Evolutionary conservation across 1,140 invertebrate species (phyloP), one percentile per base, ranked within the genome.

Genomic region (Eriocheir sinensis): DNA sequence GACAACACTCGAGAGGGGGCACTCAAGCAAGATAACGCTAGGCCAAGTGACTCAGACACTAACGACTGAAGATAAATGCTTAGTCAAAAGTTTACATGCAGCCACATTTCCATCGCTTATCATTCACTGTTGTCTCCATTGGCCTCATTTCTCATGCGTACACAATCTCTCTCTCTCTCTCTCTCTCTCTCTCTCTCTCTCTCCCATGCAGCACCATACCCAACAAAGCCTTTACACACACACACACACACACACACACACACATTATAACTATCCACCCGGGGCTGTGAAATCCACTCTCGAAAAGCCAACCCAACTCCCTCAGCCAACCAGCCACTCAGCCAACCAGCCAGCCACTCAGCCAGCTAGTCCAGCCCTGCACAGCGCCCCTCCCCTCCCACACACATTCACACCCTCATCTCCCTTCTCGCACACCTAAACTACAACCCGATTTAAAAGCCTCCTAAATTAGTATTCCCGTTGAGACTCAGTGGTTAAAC

Each of bases 231-330:
- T 32, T 34, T 32, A 86, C 83, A 85, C 34, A 86, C 83, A 40
- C 40, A 86, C 83, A 86, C 83, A 89, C 40, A 89, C 40, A 44
- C 86, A 89, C 60, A 72, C 60, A 72, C 60, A 72, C 17, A 72
- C 60, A n/a, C 27, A 2, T n/a, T n/a, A n/a, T n/a, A n/a, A n/a
- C n/a, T n/a, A n/a, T 15, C 0, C 86, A 21, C 9, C 40, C 30
- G 3, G 30, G 44, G 40, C 44, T 86, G 83, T 38, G 40, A 86
- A 86, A 86, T n/a, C n/a, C n/a, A n/a, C n/a, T n/a, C n/a, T n/a
- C n/a, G n/a, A n/a, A n/a, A n/a, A n/a, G n/a, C n/a, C n/a, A n/a
- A 17, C 27, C 6, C 44, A 48, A 48, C 44, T 48, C 4, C 15
- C 15, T 48, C 44, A 72, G n/a, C n/a, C n/a, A 72, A n/a, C 27